Evolutionary conservation across 2,888 invertebrate genomes (phyloP).

Genomic region (Priocnemis perturbator): DNA sequence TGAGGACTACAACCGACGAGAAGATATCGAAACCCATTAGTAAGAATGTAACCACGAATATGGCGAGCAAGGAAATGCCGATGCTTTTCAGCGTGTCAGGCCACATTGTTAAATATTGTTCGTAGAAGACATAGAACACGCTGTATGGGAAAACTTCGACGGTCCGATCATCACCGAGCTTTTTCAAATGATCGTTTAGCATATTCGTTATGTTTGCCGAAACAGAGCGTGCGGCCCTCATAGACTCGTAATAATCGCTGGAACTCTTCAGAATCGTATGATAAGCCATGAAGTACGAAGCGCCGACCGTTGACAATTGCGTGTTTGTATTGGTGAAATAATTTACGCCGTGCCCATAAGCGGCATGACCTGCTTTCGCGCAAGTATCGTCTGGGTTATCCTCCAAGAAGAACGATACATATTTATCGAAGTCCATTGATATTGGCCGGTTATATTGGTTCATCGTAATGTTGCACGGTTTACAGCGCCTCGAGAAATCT

Average conservation of each 20-base stretch:
- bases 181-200: slow-evolving; percentile 80
- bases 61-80: slow-evolving; percentile 92
- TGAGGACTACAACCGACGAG: slow-evolving; percentile 90
- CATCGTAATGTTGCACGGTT: slow-evolving; percentile 77
- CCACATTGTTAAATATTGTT: slow-evolving; percentile 98
- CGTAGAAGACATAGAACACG: slow-evolving; percentile 98
- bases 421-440: slow-evolving; percentile 81
- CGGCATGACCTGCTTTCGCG: slow-evolving; percentile 90
- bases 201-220: slow-evolving; percentile 89
- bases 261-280: slow-evolving; percentile 95
- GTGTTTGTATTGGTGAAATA: slow-evolving; percentile 74
- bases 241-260: slow-evolving; percentile 91
- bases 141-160: slow-evolving; percentile 92
- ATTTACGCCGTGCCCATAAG: slow-evolving; percentile 86
- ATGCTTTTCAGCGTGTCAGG: slow-evolving; percentile 91
- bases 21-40: slow-evolving; percentile 96
- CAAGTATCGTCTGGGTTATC: slow-evolving; percentile 87
- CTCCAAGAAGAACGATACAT: slow-evolving; percentile 87
- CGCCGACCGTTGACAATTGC: slow-evolving; percentile 78
- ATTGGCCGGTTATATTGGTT: slow-evolving; percentile 79
- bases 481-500: slow-evolving; percentile 22
- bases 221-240: slow-evolving; percentile 88
- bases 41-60: slow-evolving; percentile 94
- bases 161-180: slow-evolving; percentile 73
- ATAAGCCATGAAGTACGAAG: slow-evolving; percentile 95